These are phyloP conservation scores for Drosophila orosa DNA, from an alignment of 1,140 invertebrate species.

Conservation along the genomic window DNA sequence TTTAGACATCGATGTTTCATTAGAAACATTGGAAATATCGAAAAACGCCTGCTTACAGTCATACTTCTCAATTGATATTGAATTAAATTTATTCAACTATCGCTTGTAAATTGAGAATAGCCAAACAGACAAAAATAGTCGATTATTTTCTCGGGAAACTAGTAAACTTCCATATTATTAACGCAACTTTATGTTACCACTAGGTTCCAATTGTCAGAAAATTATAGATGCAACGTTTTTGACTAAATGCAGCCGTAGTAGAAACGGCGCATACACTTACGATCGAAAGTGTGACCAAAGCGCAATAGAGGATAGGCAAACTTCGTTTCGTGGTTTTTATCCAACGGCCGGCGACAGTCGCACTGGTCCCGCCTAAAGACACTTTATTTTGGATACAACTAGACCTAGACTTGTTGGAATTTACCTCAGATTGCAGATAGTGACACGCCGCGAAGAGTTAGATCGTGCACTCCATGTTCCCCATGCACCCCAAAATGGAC, in stretches of 20 bases:
- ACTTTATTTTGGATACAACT: slow-evolving; percentile 11
- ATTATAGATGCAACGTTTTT: too few species aligned
- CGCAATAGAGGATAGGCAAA: neutral
- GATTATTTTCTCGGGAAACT: too few species aligned
- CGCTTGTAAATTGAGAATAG: too few species aligned
- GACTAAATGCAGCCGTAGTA: neutral
- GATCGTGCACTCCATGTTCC: slow-evolving; percentile 54
- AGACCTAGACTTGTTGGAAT: neutral
- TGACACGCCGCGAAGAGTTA: slow-evolving; percentile 21
- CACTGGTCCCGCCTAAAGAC: slow-evolving; percentile 8
- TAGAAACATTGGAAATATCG: too few species aligned
- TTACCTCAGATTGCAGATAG: neutral
- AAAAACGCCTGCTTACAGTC: too few species aligned
- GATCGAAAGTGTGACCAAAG: slow-evolving; percentile 2
- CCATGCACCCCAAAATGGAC: slow-evolving; percentile 70
- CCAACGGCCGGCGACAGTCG: neutral
- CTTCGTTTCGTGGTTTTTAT: neutral
- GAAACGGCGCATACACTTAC: neutral
- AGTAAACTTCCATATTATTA: too few species aligned
- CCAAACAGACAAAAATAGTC: neutral
- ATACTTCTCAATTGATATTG: too few species aligned
- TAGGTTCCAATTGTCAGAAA: too few species aligned
- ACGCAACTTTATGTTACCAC: too few species aligned
- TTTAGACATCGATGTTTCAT: too few species aligned
- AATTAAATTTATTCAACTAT: too few species aligned